Evolutionary conservation across 2,888 invertebrate genomes (phyloP), one percentile per base, ranked within the genome.

Genomic region (Drosophila emarginata): DNA sequence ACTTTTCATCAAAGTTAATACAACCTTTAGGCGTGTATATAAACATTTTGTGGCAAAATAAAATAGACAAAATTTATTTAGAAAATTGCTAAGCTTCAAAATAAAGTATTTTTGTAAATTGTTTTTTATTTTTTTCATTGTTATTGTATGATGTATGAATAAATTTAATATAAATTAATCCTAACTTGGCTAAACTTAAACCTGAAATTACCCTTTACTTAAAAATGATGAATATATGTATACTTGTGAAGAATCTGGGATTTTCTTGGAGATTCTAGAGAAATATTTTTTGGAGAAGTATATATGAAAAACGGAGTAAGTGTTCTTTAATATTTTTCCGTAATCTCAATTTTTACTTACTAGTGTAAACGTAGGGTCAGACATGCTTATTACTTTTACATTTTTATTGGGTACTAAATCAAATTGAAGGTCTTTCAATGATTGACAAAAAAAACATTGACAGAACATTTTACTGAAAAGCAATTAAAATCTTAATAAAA

Each of bases 401-500:
- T 14, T 2, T 14, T 39, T 39, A 39, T 14, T 37, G 37, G 37
- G 37, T 37, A 37, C 3, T 4, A 67, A 66, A 67, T 68, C 68
- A 51, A n/a, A 61, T 52, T 18, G 52, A 70, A 70, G 52, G 40
- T 70, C 62, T 61, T 61, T 57, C 36, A 70, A 21, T 58, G 21
- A 60, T 50, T 68, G 56, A 50, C 59, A 58, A 59, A 51, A 36
- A 60, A 51, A 50, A 59, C 59, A 64, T 64, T 71, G 70, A 52
- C 65, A 72, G 64, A 67, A 59, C 36, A 76, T 62, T 72, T 75
- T 56, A 45, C 15, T 21, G 26, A 73, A 71, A 76, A 76, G 65
- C 73, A 80, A 80, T 80, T 76, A 70, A 75, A 77, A 80, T 76
- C 73, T 64, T 69, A 67, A 65, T 64, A 71, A 64, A 72, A 80